phyloP scores from a whole-genome alignment of 2,888 invertebrate species.

The Apodemia zela region DNA sequence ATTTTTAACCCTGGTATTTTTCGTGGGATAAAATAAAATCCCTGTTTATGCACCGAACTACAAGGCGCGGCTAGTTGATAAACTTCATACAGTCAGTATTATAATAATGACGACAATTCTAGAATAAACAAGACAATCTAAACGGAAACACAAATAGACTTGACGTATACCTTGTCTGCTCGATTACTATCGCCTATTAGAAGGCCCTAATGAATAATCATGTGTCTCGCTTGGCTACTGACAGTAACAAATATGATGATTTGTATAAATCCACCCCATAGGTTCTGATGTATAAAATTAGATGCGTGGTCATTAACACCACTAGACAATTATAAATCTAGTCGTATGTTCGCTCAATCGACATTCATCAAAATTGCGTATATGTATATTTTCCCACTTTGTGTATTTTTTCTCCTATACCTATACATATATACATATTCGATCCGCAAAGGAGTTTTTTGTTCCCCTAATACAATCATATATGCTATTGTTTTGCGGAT shows the following conservation, averaged over 20 bases:
- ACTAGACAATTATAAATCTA: neutral
- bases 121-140: neutral
- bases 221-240: constrained; percentile 17
- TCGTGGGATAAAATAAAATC: neutral
- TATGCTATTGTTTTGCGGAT: too few relatives aligned
- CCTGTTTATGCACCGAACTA: neutral
- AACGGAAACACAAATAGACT: neutral
- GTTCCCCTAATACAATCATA: too few relatives aligned
- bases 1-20: neutral
- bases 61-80: neutral
- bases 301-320: constrained; percentile 1
- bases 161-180: constrained; percentile 14
- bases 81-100: neutral
- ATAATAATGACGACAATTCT: neutral
- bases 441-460: too few relatives aligned
- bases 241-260: constrained; percentile 27
- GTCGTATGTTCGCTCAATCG: neutral
- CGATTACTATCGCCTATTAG: constrained; percentile 30
- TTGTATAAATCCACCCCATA: constrained; percentile 18
- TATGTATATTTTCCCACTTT: too few relatives aligned
- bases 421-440: too few relatives aligned
- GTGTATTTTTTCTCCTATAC: too few relatives aligned
- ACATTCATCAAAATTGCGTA: neutral
- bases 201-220: constrained; percentile 21
- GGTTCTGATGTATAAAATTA: neutral